phyloP scores from a whole-genome alignment of 2,888 invertebrate species.

The Oscheius sp. region DNA sequence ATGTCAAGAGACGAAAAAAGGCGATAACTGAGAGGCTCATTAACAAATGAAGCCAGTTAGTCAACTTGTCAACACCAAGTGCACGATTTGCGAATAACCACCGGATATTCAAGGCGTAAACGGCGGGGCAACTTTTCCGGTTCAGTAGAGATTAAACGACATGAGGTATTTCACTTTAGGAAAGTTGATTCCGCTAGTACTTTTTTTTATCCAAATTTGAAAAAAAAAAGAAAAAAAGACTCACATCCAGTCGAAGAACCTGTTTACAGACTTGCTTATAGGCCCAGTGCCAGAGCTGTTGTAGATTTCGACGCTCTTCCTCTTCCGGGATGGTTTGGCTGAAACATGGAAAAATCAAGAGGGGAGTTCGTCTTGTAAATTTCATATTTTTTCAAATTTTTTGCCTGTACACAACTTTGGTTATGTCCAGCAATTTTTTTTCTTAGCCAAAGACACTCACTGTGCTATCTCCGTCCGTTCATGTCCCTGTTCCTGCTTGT shows the following conservation, averaged over 20 bases:
- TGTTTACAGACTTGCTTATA: slow-evolving; percentile 65
- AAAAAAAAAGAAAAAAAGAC: not conserved
- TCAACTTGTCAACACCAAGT: not conserved
- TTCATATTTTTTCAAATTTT: not conserved
- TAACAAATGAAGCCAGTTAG: slow-evolving; percentile 3
- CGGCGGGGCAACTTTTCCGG: too few species aligned
- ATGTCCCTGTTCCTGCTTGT: not conserved
- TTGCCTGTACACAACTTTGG: not conserved
- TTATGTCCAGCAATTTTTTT: not conserved
- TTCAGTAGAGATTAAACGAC: too few species aligned
- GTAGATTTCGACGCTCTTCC: slow-evolving; percentile 42
- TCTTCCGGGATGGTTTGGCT: slow-evolving; percentile 50
- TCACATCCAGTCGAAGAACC: slow-evolving; percentile 63
- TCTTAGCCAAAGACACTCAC: not conserved
- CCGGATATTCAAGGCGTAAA: not conserved
- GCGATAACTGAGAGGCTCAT: too few species aligned
- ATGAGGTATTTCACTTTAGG: too few species aligned
- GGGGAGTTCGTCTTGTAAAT: not conserved
- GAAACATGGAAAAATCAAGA: slow-evolving; percentile 15
- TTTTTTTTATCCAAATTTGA: not conserved
- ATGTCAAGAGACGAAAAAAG: too few species aligned
- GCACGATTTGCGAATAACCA: too few species aligned
- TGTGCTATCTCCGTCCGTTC: slow-evolving; percentile 23
- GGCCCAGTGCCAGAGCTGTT: slow-evolving; percentile 63
- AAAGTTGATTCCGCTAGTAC: not conserved